Percentiles rank a stretch among this genome's conserved stretches.
phyloP scores from a whole-genome alignment of 2,888 invertebrate genomes.

The Tenthredo scrophulariae region DNA sequence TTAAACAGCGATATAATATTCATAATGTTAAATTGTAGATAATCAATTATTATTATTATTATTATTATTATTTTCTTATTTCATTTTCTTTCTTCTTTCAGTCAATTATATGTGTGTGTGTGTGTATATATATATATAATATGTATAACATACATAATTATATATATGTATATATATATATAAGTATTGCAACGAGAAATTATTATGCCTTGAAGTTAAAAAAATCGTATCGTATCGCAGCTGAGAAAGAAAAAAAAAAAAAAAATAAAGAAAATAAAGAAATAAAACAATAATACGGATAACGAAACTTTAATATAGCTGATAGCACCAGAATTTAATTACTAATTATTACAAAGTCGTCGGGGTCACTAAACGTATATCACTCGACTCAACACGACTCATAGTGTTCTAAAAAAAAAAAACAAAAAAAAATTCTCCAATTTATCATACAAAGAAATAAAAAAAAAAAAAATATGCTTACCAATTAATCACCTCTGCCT shows the following conservation, averaged over 20 bases:
- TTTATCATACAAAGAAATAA: neutral
- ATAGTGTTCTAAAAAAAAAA: neutral
- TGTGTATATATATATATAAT: neutral
- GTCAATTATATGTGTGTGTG: neutral
- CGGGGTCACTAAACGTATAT: slow-evolving; percentile 15
- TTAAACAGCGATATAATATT: slow-evolving; percentile 1
- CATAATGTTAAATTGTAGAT: neutral
- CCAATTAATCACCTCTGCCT: slow-evolving; percentile 14
- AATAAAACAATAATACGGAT: neutral
- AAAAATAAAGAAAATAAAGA: neutral
- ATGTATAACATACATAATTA: neutral
- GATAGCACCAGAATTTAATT: slow-evolving; percentile 38
- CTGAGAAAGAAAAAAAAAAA: too few relatives aligned
- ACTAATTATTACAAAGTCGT: slow-evolving; percentile 7
- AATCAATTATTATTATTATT: neutral
- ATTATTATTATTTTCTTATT: neutral
- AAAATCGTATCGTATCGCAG: neutral
- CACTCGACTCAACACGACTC: neutral
- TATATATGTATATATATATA: neutral
- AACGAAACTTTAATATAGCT: slow-evolving; percentile 5
- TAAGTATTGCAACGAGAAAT: slow-evolving; percentile 13
- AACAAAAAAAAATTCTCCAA: neutral
- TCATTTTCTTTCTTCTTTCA: neutral
- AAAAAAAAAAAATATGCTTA: neutral
- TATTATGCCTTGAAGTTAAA: neutral